phyloP scores from a whole-genome alignment of 2,888 invertebrate genomes.

The Scelioninae gen. 1 region DNA sequence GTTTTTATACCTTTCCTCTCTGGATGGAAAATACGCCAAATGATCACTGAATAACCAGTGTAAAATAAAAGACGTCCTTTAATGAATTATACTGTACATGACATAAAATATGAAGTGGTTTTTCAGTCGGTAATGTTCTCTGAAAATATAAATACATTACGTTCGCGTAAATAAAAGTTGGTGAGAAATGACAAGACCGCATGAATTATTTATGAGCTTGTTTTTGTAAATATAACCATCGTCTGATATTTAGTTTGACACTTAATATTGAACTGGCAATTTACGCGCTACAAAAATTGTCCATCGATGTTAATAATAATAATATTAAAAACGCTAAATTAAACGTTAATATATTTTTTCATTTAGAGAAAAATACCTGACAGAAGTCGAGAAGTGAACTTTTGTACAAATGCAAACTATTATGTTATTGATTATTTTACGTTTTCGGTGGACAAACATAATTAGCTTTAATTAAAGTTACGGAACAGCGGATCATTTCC shows the following conservation, averaged over 20 bases:
- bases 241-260: not conserved
- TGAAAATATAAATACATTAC: not conserved
- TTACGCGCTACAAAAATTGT: not conserved
- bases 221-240: not conserved
- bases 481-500: not conserved
- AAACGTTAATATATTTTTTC: no score
- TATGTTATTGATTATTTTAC: slow-evolving; percentile 15
- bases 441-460: slow-evolving; percentile 19
- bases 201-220: slow-evolving; percentile 20
- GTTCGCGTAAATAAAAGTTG: not conserved
- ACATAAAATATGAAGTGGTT: not conserved
- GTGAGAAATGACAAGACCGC: slow-evolving; percentile 1
- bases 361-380: no score
- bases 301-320: not conserved
- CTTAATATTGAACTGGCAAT: not conserved
- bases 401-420: slow-evolving; percentile 7
- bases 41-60: not conserved
- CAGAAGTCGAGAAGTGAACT: no score
- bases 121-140: not conserved
- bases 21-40: not conserved
- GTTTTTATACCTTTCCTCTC: no score
- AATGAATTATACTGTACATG: slow-evolving; percentile 4
- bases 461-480: slow-evolving; percentile 34
- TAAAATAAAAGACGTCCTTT: slow-evolving; percentile 5
- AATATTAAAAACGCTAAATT: not conserved